A percentile compares a stretch with the other conserved stretches of the same genome.
These are phyloP conservation scores for Morone chrysops DNA, from an alignment of 2,113 vertebrate genomes.

Conservation along the genomic window DNA sequence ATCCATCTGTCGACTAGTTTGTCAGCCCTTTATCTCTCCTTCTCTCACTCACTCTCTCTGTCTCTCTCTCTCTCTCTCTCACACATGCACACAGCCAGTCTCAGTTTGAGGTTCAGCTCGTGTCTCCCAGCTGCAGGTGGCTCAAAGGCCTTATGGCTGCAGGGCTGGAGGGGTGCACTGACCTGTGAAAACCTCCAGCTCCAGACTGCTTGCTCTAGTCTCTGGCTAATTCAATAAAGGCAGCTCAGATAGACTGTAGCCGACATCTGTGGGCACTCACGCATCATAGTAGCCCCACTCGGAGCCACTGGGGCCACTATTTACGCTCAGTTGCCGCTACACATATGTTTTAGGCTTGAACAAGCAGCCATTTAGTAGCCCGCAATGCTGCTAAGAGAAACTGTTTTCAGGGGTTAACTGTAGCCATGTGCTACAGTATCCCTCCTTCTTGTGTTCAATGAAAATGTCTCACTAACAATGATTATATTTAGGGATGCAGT, in stretches of 20 bases:
- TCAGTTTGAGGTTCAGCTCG: slow-evolving; percentile 26
- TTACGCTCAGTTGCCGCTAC: slow-evolving; percentile 39
- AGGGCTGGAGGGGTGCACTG: slow-evolving; percentile 63
- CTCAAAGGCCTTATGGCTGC: slow-evolving; percentile 63
- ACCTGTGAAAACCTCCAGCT: slow-evolving; percentile 73
- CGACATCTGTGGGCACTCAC: slow-evolving; percentile 63
- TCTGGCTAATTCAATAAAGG: slow-evolving; percentile 70
- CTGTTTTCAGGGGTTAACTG: slow-evolving; percentile 8
- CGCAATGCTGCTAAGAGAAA: not conserved
- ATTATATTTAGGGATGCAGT: not conserved
- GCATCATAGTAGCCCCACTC: slow-evolving; percentile 21
- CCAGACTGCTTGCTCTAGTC: slow-evolving; percentile 50
- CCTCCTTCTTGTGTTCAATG: not conserved
- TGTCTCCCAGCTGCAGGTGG: slow-evolving; percentile 67
- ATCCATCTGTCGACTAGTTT: slow-evolving; percentile 58
- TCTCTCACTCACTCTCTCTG: not conserved
- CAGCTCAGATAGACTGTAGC: slow-evolving; percentile 48
- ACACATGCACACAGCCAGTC: slow-evolving; percentile 4
- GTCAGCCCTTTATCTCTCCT: not conserved
- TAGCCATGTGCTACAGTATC: not conserved
- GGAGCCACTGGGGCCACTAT: slow-evolving; percentile 23
- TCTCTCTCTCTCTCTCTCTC: not conserved
- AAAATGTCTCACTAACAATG: not conserved
- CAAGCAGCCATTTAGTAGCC: slow-evolving; percentile 11
- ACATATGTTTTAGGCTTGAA: slow-evolving; percentile 28